Conservation (phyloP, 2,888 invertebrate genomes). For the Meghimatium bilineatum region DNA sequence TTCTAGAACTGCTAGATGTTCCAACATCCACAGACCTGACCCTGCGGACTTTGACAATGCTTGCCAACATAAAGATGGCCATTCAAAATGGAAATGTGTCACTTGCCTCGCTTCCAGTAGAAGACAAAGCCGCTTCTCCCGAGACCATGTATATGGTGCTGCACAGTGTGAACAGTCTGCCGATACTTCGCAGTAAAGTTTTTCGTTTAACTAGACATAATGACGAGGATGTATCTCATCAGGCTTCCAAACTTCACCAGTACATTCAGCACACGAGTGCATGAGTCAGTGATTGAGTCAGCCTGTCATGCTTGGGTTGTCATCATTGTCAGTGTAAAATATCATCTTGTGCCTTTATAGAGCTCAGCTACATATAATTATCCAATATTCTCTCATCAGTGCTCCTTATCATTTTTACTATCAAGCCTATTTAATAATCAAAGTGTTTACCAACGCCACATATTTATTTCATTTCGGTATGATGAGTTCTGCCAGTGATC, state of each 20-base stretch:
- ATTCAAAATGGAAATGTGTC: constrained; percentile 77
- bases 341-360: constrained; percentile 3
- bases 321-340: background rate
- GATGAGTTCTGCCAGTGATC: too few relatives aligned
- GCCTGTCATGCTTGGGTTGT: background rate
- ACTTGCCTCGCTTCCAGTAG: constrained; percentile 78
- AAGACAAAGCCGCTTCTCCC: constrained; percentile 80
- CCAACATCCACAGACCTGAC: constrained; percentile 77
- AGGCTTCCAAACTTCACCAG: constrained; percentile 69
- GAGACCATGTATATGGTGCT: constrained; percentile 79
- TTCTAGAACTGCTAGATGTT: constrained; percentile 78
- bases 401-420: too few relatives aligned
- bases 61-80: constrained; percentile 79
- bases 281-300: background rate
- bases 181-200: constrained; percentile 69
- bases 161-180: constrained; percentile 62
- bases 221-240: constrained; percentile 66
- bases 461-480: too few relatives aligned
- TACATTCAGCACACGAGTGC: constrained; percentile 40
- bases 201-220: constrained; percentile 70
- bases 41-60: constrained; percentile 79
- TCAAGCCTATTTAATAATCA: too few relatives aligned
- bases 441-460: too few relatives aligned
- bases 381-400: background rate
- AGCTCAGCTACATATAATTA: background rate